Evolutionary conservation across 2,888 invertebrate species (phyloP).

Genomic region (Spatulosminthurus flaviceps): DNA sequence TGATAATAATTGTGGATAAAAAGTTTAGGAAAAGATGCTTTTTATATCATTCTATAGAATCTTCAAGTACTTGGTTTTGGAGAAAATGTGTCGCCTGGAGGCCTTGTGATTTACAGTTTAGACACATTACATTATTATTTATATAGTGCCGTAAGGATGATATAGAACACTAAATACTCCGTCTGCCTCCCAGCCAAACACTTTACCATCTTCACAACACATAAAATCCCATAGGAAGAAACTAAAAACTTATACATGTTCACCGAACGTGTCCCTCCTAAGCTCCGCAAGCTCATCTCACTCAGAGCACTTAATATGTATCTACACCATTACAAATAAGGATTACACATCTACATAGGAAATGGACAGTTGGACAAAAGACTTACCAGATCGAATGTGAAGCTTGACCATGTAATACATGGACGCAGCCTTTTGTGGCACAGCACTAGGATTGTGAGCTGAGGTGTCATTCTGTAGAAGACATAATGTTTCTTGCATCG

Average conservation of each 20-base stretch:
- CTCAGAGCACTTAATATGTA: background rate
- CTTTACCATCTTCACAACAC: too few species aligned
- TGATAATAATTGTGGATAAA: too few species aligned
- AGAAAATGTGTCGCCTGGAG: constrained; percentile 9
- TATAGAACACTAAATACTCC: background rate
- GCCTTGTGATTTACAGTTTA: constrained; percentile 18
- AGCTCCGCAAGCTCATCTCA: constrained; percentile 18
- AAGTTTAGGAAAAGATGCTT: too few species aligned
- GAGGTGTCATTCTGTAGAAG: constrained; percentile 92
- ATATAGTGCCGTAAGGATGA: constrained; percentile 8
- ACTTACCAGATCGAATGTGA: constrained; percentile 79
- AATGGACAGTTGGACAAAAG: constrained; percentile 11
- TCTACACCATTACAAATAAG: background rate
- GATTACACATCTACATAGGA: too few species aligned
- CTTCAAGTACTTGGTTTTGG: constrained; percentile 28
- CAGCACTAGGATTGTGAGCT: constrained; percentile 86
- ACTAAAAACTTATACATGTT: background rate
- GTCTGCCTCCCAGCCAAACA: too few species aligned
- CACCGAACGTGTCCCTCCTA: too few species aligned
- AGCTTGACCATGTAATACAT: constrained; percentile 96
- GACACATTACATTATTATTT: constrained; percentile 22
- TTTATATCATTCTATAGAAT: too few species aligned
- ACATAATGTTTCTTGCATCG: constrained; percentile 89
- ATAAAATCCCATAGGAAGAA: background rate
- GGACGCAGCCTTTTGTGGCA: constrained; percentile 83